phyloP scores from a whole-genome alignment of 2,113 vertebrate genomes.

The Carassius carassius region DNA sequence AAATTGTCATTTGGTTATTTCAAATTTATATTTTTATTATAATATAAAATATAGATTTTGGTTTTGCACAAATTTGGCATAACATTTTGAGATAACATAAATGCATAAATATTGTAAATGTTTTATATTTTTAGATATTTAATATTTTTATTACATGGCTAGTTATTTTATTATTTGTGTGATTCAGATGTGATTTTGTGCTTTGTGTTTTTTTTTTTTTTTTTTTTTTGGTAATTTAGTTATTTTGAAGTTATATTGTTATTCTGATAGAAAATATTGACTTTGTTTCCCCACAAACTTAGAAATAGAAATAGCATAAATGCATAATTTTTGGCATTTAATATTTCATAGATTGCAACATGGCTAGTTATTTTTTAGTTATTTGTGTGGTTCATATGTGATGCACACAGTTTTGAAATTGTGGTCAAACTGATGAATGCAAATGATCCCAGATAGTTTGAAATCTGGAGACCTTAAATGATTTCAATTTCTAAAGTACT shows the following conservation, averaged over 20 bases:
- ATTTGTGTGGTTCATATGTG: background rate
- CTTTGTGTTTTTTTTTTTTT: no score
- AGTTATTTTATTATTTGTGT: background rate
- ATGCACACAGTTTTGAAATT: background rate
- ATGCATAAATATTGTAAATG: no score
- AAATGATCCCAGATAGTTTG: background rate
- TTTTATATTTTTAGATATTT: no score
- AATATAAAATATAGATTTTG: no score
- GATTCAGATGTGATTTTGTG: background rate
- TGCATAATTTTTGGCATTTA: background rate
- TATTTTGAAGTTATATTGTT: background rate
- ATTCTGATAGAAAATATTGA: background rate
- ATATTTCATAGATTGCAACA: background rate
- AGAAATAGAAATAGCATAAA: background rate
- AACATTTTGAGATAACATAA: no score
- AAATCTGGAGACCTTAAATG: background rate
- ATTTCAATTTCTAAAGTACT: constrained; percentile 14
- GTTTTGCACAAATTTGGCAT: no score
- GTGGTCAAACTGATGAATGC: background rate
- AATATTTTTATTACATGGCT: no score
- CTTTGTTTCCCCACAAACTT: background rate
- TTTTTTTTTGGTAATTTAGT: background rate
- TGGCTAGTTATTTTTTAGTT: background rate
- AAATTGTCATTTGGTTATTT: no score
- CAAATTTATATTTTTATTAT: no score